A percentile compares a stretch with the other conserved stretches of the same genome.
Evolutionary conservation across 2,888 invertebrate species (phyloP).

Genomic region (Eremobia ochroleuca): DNA sequence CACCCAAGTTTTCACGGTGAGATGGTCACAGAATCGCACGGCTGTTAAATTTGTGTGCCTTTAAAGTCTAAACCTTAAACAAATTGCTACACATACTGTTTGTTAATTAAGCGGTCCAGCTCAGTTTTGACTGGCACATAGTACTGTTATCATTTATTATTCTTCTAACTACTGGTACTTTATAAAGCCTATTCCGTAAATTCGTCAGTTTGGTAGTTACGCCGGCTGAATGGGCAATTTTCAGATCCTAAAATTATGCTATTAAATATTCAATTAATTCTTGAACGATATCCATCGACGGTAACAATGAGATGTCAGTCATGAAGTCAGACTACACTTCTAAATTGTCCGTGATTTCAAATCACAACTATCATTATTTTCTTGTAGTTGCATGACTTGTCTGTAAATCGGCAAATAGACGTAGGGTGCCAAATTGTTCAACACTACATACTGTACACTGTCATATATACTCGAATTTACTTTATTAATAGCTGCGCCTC

Average conservation of each 20-base stretch:
- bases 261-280: not conserved
- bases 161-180: constrained; percentile 8
- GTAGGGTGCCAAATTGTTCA: not conserved
- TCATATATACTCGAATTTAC: not conserved
- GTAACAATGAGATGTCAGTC: not conserved
- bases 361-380: not conserved
- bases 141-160: constrained; percentile 27
- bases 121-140: constrained; percentile 14
- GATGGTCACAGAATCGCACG: too few species aligned
- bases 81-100: not conserved
- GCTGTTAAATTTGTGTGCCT: not conserved
- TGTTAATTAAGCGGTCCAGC: constrained; percentile 6
- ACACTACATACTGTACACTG: not conserved
- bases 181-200: not conserved
- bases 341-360: not conserved
- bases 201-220: constrained; percentile 11
- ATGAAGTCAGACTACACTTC: not conserved
- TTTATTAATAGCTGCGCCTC: too few species aligned
- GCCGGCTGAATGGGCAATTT: not conserved
- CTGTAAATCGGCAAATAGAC: not conserved
- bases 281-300: not conserved
- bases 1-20: too few species aligned
- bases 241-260: not conserved
- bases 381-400: not conserved
- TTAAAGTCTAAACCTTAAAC: constrained; percentile 9